Conservation (phyloP, 2,797 vertebrate species). For the Oceanodroma leucorhoa region DNA sequence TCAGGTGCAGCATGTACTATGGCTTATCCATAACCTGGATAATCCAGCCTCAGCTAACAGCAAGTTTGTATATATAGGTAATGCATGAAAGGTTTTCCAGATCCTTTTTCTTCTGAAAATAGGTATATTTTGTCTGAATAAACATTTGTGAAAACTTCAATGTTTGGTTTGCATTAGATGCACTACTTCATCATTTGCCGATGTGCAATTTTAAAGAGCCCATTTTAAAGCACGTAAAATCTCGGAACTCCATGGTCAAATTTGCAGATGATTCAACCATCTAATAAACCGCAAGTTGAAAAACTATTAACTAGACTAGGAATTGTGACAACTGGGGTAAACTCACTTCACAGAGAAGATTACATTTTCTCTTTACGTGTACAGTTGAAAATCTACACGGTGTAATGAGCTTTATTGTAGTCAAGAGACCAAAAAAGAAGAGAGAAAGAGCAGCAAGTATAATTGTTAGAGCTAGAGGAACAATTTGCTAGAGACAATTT, state of each 20-base stretch:
- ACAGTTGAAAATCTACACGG: background rate
- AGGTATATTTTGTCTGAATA: background rate
- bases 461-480: background rate
- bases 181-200: background rate
- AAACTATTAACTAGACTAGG: background rate
- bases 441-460: background rate
- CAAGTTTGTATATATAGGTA: background rate
- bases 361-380: background rate
- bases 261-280: background rate
- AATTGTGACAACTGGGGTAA: background rate
- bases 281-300: background rate
- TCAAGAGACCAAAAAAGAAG: background rate
- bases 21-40: background rate
- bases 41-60: background rate
- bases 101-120: background rate
- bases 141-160: background rate
- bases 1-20: background rate
- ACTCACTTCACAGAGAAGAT: background rate
- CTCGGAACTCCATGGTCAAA: background rate
- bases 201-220: background rate
- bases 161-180: background rate
- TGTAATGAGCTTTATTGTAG: slow-evolving; percentile 4
- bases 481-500: background rate
- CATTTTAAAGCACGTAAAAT: background rate
- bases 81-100: background rate